Base-by-base conservation (phyloP, 2,113 vertebrate species). In the Noctilio leporinus region DNA sequence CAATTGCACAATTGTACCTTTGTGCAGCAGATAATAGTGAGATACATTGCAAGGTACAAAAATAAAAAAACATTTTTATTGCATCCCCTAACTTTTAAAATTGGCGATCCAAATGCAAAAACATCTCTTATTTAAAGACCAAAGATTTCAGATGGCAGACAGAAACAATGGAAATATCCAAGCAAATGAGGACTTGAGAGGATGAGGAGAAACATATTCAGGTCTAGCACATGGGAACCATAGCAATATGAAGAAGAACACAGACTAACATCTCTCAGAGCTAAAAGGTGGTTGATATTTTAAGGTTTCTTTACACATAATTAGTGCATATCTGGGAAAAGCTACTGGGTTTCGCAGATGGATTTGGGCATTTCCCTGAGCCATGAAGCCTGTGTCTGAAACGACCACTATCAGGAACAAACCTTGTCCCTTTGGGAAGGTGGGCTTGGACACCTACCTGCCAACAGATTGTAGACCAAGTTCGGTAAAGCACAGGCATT, bases 71-170 rank as follows among this genome's bases (percentile, higher is more conserved):
- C n/a, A n/a, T n/a, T n/a, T n/a, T n/a, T n/a, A n/a, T n/a, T n/a
- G n/a, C n/a, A n/a, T n/a, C 17, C 30, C 22, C 30, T n/a, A n/a
- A n/a, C n/a, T 62, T 75, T 93, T 35, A 57, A 93, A 91, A 84
- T 7, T 57, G 14, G 26, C 35, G 62, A 65, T 38, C 45, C 19
- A 86, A 90, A 82, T 6, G 24, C 40, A 67, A 57, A 38, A 6
- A 24, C 59, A n/a, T 38, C 15, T 14, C 30, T 10, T n/a, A n/a
- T n/a, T n/a, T n/a, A 30, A 80, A 84, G 59, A 45, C 2, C 55
- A 17, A 62, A 75, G 30, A 26, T 12, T 35, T 30, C 15, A 82
- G 33, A 33, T 35, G 62, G 26, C 5, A 24, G 51, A 73, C 28
- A 40, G 47, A 16, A 69, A 26, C 24, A 30, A 20, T 0, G 1